Base-by-base conservation (phyloP, 2,113 vertebrate species). In the Dicerorhinus sumatrensis region DNA sequence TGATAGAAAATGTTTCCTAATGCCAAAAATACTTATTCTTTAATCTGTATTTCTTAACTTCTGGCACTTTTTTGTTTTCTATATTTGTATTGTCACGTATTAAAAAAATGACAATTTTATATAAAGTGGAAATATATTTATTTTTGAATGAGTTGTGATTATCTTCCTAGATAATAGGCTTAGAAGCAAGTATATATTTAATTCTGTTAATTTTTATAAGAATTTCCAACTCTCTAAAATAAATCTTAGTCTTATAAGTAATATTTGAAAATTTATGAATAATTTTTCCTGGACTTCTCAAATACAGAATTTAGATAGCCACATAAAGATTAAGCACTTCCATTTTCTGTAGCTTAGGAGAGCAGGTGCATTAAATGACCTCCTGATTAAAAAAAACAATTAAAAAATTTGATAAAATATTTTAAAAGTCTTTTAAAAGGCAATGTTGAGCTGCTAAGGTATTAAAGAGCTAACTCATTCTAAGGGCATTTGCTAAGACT, bases 241-340 rank as follows among this genome's bases (percentile, higher is more conserved):
- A 12, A 16, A 54, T 72, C 18, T 82, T 91, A 91, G 84, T 77
- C 20, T 95, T 84, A n/a, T 33, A 76, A 82, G 25, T 70, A 80
- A 51, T 70, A 89, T 67, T 77, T 93, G 17, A 98, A 95, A 76
- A 31, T 48, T 9, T 70, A 96, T 56, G 48, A 75, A 51, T 16
- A 11, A 31, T 36, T 90, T 96, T 95, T 72, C 8, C 27, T 75
- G 12, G 1, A 39, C 42, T 65, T 94, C 42, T 76, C 31, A 93
- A 84, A 33, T 63, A 81, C 1, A 63, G 6, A 72, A 83, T 75
- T 92, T 56, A 79, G 13, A 89, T 4, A 62, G 23, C 75, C 13
- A 76, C n/a, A 5, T 72, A 77, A n/a, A 58, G 8, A 89, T 91
- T 25, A 76, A 65, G 29, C 16, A 85, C 42, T 65, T 81, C 4